Evolutionary conservation across 2,888 invertebrate species (phyloP).

Genomic region (Athalia rosae): DNA sequence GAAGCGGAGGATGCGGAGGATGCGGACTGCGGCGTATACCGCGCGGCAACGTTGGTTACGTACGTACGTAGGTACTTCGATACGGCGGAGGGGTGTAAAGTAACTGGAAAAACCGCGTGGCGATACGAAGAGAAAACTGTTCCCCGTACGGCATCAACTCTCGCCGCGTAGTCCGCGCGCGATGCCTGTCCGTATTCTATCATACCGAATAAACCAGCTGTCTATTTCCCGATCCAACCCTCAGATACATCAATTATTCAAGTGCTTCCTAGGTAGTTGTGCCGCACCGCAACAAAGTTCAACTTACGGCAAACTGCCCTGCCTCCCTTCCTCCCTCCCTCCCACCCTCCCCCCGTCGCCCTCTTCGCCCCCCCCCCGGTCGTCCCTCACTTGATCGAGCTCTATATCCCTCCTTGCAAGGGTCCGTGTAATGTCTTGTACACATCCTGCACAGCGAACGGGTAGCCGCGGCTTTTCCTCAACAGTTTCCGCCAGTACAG

Average conservation of each 20-base stretch:
- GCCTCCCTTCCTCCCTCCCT: background rate
- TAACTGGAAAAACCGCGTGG: background rate
- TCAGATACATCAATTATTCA: conserved; percentile 54
- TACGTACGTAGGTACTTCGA: no score
- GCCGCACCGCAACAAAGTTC: conserved; percentile 46
- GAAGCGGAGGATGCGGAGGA: no score
- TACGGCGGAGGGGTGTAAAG: no score
- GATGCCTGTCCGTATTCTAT: conserved; percentile 45
- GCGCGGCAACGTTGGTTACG: no score
- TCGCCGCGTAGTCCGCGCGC: conserved; percentile 17
- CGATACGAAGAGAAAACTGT: background rate
- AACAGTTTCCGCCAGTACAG: no score
- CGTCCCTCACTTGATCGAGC: background rate
- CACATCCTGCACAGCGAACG: no score
- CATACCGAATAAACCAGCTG: conserved; percentile 52
- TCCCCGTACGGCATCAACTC: background rate
- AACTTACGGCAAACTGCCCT: conserved; percentile 45
- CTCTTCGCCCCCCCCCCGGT: background rate
- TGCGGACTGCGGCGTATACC: background rate
- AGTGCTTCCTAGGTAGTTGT: conserved; percentile 48
- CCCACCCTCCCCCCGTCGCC: background rate
- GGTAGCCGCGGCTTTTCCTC: no score
- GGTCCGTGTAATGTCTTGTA: no score
- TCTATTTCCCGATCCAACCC: conserved; percentile 55
- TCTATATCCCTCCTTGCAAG: background rate